A percentile compares a stretch with the other conserved stretches of the same genome.
phyloP scores from a whole-genome alignment of 2,888 invertebrate species.

The Tricholauxania praeusta region DNA sequence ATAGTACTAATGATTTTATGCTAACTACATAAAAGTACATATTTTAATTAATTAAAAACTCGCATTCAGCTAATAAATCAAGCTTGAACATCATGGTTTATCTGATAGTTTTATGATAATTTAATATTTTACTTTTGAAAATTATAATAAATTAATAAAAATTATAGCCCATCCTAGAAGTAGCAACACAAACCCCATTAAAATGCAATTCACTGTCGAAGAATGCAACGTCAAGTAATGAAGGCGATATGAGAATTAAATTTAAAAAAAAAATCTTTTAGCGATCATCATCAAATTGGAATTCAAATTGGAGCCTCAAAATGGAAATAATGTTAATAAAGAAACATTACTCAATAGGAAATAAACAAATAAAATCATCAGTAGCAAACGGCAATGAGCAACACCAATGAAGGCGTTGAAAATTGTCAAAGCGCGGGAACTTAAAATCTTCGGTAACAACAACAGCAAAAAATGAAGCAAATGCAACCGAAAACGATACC shows the following conservation, averaged over 20 bases:
- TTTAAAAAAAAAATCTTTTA: background rate
- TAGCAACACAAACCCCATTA: no score
- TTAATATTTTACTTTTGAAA: no score
- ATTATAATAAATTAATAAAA: no score
- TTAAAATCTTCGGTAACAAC: constrained; percentile 16
- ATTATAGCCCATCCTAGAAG: no score
- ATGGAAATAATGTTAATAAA: constrained; percentile 17
- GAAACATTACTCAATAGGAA: constrained; percentile 18
- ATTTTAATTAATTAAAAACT: no score
- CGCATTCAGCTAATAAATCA: no score
- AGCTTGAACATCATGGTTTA: no score
- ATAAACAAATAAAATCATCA: constrained; percentile 31
- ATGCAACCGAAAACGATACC: constrained; percentile 24
- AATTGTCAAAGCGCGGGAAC: constrained; percentile 32
- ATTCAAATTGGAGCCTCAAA: constrained; percentile 11
- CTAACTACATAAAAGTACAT: no score
- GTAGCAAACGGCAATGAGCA: constrained; percentile 11
- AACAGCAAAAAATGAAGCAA: background rate
- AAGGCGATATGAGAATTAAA: constrained; percentile 3
- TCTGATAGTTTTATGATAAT: no score
- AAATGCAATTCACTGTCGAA: background rate
- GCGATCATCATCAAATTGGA: constrained; percentile 14
- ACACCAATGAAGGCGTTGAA: constrained; percentile 32
- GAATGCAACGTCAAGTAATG: constrained; percentile 3
- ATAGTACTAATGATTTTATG: no score